Percentiles rank a stretch among this genome's conserved stretches.
Conservation (phyloP, 2,797 vertebrate genomes). For the Scleropages formosus region DNA sequence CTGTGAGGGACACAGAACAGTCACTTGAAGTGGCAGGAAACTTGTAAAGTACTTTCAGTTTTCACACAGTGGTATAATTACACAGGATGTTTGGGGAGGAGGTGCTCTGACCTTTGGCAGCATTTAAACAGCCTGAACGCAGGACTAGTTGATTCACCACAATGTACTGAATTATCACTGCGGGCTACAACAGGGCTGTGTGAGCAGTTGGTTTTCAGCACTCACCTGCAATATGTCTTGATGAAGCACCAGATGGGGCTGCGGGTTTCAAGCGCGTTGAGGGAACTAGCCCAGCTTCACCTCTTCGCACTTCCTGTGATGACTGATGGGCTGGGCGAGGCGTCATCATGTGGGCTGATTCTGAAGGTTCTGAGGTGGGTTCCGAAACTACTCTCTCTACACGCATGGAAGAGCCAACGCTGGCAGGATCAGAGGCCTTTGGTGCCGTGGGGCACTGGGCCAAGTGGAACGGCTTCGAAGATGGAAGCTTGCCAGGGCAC, state of each 20-base stretch:
- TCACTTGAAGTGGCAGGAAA: too few relatives aligned
- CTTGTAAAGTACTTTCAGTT: too few relatives aligned
- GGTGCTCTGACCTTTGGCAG: not conserved
- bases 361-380: not conserved
- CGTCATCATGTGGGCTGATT: not conserved
- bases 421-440: not conserved
- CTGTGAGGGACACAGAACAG: too few relatives aligned
- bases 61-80: not conserved
- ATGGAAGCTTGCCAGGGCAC: conserved; percentile 20
- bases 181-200: too few relatives aligned
- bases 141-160: not conserved
- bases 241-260: not conserved
- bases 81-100: not conserved
- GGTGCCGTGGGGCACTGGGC: conserved; percentile 34
- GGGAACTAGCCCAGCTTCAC: too few relatives aligned
- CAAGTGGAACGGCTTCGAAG: conserved; percentile 25
- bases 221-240: not conserved
- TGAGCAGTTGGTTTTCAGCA: not conserved
- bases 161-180: too few relatives aligned
- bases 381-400: not conserved
- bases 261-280: not conserved
- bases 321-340: not conserved
- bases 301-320: too few relatives aligned
- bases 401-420: not conserved
- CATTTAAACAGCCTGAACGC: not conserved